These are phyloP conservation scores for Trachelus iudaicus DNA, from an alignment of 2,888 invertebrate genomes.

Conservation along the genomic window DNA sequence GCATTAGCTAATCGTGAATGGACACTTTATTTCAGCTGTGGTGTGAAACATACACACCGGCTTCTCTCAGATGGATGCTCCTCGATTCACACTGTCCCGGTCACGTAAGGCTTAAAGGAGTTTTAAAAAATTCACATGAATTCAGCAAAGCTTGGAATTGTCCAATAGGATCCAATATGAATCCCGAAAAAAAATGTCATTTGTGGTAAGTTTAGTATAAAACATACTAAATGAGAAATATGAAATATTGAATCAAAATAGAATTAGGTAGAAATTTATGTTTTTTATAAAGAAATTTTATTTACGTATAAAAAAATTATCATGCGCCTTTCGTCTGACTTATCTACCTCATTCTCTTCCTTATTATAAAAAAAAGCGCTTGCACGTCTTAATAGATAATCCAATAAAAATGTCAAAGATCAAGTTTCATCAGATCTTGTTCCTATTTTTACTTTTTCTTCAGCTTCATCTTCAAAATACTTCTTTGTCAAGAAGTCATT, in stretches of 20 bases:
- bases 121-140: slow-evolving; percentile 78
- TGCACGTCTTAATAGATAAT: not conserved
- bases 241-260: not conserved
- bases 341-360: not conserved
- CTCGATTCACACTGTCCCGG: slow-evolving; percentile 82
- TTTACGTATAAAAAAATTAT: slow-evolving; percentile 41
- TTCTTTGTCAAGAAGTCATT: not conserved
- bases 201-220: slow-evolving; percentile 56
- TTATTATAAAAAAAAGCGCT: not conserved
- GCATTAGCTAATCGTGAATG: not conserved
- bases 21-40: slow-evolving; percentile 73
- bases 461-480: not conserved
- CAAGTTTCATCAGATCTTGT: not conserved
- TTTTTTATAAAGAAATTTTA: slow-evolving; percentile 50
- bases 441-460: not conserved
- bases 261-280: slow-evolving; percentile 13
- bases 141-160: slow-evolving; percentile 73
- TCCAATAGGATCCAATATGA: slow-evolving; percentile 69
- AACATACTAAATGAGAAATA: not conserved
- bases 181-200: slow-evolving; percentile 68
- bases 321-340: not conserved
- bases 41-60: slow-evolving; percentile 81
- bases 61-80: slow-evolving; percentile 73
- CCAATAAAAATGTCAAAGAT: not conserved
- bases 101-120: slow-evolving; percentile 75